phyloP scores from a whole-genome alignment of 2,888 invertebrate species.

The Sphaeridia pumilis region DNA sequence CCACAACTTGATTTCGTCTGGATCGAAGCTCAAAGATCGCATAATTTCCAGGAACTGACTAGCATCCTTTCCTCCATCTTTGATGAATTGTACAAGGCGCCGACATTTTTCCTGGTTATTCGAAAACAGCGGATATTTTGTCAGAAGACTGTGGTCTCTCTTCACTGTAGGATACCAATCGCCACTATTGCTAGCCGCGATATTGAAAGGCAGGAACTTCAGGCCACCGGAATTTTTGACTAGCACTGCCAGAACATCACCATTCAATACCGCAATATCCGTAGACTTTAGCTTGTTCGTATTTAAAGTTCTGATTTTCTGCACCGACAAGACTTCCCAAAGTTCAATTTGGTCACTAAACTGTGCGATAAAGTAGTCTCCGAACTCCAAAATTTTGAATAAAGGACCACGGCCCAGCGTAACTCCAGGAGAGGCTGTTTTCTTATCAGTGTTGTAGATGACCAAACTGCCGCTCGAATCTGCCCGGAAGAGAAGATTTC shows the following conservation, averaged over 20 bases:
- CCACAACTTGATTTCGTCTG: constrained; percentile 31
- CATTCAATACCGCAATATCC: constrained; percentile 24
- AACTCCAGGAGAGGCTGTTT: constrained; percentile 34
- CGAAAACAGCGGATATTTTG: constrained; percentile 8
- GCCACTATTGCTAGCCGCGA: not conserved
- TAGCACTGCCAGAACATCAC: constrained; percentile 25
- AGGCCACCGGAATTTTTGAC: constrained; percentile 28
- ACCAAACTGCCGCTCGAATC: constrained; percentile 31
- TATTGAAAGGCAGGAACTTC: constrained; percentile 26
- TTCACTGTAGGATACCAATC: constrained; percentile 12
- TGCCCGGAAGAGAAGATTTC: constrained; percentile 27
- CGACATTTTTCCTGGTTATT: constrained; percentile 4
- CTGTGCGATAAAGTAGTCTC: constrained; percentile 27
- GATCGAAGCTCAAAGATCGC: not conserved
- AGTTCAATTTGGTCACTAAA: constrained; percentile 29
- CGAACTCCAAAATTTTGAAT: constrained; percentile 20
- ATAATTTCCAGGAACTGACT: not conserved
- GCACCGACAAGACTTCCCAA: constrained; percentile 27
- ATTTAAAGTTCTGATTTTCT: constrained; percentile 26
- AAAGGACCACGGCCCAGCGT: constrained; percentile 30
- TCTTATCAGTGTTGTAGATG: constrained; percentile 34
- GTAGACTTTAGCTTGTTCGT: constrained; percentile 23
- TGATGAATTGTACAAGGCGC: constrained; percentile 3
- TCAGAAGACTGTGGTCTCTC: not conserved
- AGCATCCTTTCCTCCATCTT: not conserved